Evolutionary conservation across 1,140 invertebrate genomes (phyloP), one percentile per base, ranked within the genome.

Genomic region (Nasonia giraulti): DNA sequence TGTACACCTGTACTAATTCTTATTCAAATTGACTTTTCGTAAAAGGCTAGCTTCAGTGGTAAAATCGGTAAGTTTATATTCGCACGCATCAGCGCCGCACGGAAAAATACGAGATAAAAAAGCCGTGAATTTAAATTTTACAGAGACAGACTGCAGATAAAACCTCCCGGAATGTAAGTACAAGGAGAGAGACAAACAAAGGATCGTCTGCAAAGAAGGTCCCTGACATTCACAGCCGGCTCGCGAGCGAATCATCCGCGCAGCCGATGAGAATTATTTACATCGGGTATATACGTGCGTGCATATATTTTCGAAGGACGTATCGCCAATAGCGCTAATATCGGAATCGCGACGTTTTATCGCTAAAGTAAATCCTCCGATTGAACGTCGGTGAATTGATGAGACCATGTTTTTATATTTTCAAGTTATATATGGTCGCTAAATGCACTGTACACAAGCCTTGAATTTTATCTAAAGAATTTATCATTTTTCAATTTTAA

Each of bases 291-390:
- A 14, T 14, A 23, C 4, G 47, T 37, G 27, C 33, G 71, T 14
- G 33, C 71, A 74, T 74, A 74, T 10, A 74, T 40, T 74, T 31
- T 10, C 71, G 71, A 74, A 74, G 71, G 71, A 74, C 71, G 71
- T 37, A 37, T 37, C 3, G 71, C 31, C 31, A 37, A 37, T 31
- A 37, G 12, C 10, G 71, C 71, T 17, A 17, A 74, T 74, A 33
- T 37, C 71, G 71, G n/a, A n/a, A 69, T 69, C n/a, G 10, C 6
- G 31, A 74, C 71, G 71, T 37, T 37, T 74, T 33, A 23, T 23
- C 23, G 27, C 27, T 27, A 27, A 33, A 31, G 27, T 74, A 27
- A 27, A n/a, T 74, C 33, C 71, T 33, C 4, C 8, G 14, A 12
- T 17, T 37, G 71, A 33, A 33, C n/a, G 20, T 68, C 66, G 66